Conservation (phyloP, 2,888 invertebrate species). For the Agriopis marginaria region DNA sequence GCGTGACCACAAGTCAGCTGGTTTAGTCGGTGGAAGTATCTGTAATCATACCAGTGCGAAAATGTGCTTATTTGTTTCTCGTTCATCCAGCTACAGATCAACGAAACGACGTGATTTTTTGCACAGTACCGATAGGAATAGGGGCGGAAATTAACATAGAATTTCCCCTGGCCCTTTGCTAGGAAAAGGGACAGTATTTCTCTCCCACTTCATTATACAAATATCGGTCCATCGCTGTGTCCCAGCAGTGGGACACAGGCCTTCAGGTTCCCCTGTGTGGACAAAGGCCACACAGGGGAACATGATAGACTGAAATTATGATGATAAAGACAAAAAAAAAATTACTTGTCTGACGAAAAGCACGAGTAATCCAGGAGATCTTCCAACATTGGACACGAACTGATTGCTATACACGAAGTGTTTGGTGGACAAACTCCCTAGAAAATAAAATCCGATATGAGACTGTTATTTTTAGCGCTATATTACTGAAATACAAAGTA, state of each 20-base stretch:
- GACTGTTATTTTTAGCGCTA: neutral
- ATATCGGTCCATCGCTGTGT: too few species aligned
- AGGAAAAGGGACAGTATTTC: too few species aligned
- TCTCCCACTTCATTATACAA: too few species aligned
- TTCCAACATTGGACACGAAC: conserved; percentile 84
- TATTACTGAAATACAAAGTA: neutral
- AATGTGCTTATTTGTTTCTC: too few species aligned
- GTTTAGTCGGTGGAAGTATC: conserved; percentile 84
- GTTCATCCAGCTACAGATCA: too few species aligned
- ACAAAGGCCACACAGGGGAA: too few species aligned
- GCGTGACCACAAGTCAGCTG: conserved; percentile 87
- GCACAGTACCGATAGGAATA: too few species aligned
- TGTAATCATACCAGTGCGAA: conserved; percentile 38
- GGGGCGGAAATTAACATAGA: too few species aligned
- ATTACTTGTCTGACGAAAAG: conserved; percentile 86
- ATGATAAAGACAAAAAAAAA: neutral
- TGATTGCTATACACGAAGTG: conserved; percentile 83
- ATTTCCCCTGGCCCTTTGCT: too few species aligned
- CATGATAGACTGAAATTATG: neutral
- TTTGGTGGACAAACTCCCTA: conserved; percentile 77
- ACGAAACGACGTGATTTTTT: too few species aligned
- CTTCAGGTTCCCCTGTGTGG: too few species aligned
- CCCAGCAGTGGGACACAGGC: too few species aligned
- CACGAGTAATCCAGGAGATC: conserved; percentile 87
- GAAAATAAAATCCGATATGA: conserved; percentile 45